These are phyloP conservation scores for Pavo muticus DNA, from an alignment of 2,113 vertebrate species.

Conservation along the genomic window DNA sequence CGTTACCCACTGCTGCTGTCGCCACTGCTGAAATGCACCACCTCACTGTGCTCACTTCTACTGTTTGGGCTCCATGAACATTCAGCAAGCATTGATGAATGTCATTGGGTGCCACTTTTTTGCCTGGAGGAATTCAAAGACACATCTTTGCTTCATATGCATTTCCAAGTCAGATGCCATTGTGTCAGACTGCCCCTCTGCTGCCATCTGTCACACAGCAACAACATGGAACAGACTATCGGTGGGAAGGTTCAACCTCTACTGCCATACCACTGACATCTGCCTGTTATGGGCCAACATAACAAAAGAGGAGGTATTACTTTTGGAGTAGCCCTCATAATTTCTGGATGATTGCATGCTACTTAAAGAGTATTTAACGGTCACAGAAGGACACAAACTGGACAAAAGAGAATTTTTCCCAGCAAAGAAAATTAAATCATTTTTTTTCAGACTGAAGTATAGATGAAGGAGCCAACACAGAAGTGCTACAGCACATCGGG, in stretches of 20 bases:
- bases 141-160: not conserved
- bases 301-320: not conserved
- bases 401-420: not conserved
- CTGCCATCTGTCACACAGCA: not conserved
- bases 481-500: not conserved
- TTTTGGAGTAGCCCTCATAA: no score
- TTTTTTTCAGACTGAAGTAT: not conserved
- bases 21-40: not conserved
- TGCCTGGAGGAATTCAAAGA: not conserved
- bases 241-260: not conserved
- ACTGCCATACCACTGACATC: not conserved
- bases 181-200: not conserved
- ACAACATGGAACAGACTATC: not conserved
- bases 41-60: no score
- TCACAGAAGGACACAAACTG: not conserved
- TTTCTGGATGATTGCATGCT: not conserved
- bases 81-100: not conserved
- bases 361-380: not conserved
- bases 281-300: not conserved
- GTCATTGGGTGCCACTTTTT: not conserved
- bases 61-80: not conserved
- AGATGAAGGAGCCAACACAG: not conserved
- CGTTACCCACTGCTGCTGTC: not conserved
- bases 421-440: not conserved
- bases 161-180: not conserved